phyloP scores from a whole-genome alignment of 2,113 vertebrate genomes.

The Meriones unguiculatus region DNA sequence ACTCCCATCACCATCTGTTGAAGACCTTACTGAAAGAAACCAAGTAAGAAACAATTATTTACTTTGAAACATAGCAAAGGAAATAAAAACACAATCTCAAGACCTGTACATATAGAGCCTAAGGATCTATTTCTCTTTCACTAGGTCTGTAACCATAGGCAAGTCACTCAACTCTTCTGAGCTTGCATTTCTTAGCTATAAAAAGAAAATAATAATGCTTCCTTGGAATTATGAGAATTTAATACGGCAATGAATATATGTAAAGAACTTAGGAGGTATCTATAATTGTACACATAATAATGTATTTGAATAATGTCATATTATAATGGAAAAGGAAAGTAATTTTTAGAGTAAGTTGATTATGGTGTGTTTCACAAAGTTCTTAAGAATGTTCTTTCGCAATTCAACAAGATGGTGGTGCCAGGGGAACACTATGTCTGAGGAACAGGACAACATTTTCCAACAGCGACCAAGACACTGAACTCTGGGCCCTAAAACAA shows the following conservation, averaged over 20 bases:
- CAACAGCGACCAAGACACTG: too few species aligned
- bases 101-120: neutral
- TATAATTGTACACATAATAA: neutral
- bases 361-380: neutral
- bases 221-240: neutral
- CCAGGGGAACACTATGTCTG: too few species aligned
- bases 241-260: neutral
- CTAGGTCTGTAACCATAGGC: neutral
- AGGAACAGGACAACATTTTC: too few species aligned
- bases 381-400: neutral
- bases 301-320: neutral
- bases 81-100: slow-evolving; percentile 18
- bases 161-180: neutral
- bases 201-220: neutral
- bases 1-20: neutral
- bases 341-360: neutral
- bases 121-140: neutral
- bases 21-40: neutral
- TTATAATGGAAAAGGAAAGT: neutral
- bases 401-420: neutral
- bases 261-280: neutral
- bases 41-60: neutral
- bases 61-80: neutral
- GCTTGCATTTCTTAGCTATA: neutral
- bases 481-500: too few species aligned